Conservation (phyloP, 2,888 invertebrate genomes). For the Drosophila emarginata region DNA sequence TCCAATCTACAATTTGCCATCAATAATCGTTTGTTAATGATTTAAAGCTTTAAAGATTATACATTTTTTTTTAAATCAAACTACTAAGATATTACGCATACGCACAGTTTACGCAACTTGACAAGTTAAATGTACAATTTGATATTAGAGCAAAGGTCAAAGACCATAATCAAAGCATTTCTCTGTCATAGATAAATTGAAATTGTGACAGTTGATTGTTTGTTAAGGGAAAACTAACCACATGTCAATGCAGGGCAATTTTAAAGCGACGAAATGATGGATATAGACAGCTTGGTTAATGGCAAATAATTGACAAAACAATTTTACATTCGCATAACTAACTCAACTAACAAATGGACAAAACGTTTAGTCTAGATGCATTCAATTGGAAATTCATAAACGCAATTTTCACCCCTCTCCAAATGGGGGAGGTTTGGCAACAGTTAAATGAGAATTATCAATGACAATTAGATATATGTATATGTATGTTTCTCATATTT, state of each 20-base stretch:
- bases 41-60: no score
- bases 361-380: conserved; percentile 15
- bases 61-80: no score
- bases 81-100: background rate
- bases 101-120: background rate
- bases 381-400: conserved; percentile 45
- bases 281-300: conserved; percentile 44
- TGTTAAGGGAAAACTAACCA: conserved; percentile 61
- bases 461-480: conserved; percentile 33
- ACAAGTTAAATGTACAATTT: background rate
- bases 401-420: background rate
- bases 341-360: conserved; percentile 59
- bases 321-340: conserved; percentile 46
- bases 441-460: conserved; percentile 27
- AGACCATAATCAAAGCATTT: conserved; percentile 30
- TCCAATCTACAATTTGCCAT: background rate
- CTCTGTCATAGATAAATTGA: conserved; percentile 20
- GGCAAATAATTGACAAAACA: conserved; percentile 52
- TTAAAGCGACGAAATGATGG: conserved; percentile 70
- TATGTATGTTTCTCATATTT: background rate
- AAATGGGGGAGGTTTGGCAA: background rate
- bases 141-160: background rate
- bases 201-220: conserved; percentile 53
- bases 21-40: no score
- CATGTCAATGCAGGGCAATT: conserved; percentile 68